These are phyloP conservation scores for Melanotaenia nigrans DNA, from an alignment of 2,797 vertebrate genomes.

Conservation along the genomic window DNA sequence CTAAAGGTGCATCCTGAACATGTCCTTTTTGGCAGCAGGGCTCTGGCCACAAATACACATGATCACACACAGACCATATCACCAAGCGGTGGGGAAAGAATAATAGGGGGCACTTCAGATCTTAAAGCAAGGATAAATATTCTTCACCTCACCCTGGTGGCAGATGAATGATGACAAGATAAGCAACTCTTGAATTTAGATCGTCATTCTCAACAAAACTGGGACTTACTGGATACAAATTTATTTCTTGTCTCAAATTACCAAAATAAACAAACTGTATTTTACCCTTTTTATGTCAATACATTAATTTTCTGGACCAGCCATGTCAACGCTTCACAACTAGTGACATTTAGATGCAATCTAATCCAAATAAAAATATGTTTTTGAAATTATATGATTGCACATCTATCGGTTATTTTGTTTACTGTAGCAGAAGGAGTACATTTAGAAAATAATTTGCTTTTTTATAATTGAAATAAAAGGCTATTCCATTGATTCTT, in stretches of 20 bases:
- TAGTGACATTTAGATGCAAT: conserved; percentile 82
- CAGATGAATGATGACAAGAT: conserved; percentile 32
- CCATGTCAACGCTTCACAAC: conserved; percentile 52
- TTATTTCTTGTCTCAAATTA: conserved; percentile 3
- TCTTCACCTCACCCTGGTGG: conserved; percentile 21
- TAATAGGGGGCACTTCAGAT: conserved; percentile 47
- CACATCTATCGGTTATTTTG: conserved; percentile 64
- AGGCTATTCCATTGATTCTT: conserved; percentile 70
- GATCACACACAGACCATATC: conserved; percentile 53
- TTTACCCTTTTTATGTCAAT: conserved; percentile 60
- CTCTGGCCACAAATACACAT: conserved; percentile 64
- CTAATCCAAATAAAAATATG: conserved; percentile 42
- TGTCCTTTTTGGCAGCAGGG: conserved; percentile 82
- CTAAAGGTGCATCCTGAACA: conserved; percentile 84
- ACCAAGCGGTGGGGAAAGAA: conserved; percentile 38
- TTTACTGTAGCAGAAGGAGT: conserved; percentile 39
- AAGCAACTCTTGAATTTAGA: conserved; percentile 4
- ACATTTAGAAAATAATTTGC: conserved; percentile 43
- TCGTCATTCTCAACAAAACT: neutral
- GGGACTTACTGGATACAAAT: neutral
- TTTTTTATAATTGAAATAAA: conserved; percentile 68
- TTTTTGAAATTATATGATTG: conserved; percentile 51
- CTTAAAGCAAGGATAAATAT: conserved; percentile 39
- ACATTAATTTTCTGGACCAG: conserved; percentile 69
- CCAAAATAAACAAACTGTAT: neutral